Base-by-base conservation (phyloP, 2,888 invertebrate species). In the Tribolium freemani region DNA sequence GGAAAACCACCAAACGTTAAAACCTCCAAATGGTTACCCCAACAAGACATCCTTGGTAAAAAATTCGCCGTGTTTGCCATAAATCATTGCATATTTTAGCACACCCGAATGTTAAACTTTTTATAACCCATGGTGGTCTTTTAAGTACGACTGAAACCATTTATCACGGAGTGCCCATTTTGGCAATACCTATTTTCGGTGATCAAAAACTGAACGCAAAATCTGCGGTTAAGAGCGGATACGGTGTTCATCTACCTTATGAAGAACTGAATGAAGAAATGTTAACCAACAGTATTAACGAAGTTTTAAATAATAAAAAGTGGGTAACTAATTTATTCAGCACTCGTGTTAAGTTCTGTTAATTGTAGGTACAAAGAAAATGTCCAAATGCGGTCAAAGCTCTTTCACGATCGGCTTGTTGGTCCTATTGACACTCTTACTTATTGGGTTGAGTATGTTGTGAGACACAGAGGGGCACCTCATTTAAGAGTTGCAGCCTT, bases 1-100 rank as follows among this genome's bases (percentile, higher is more conserved):
- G 73, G 69, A 8, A 73, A 79, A 45, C 85, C 87, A 1, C 73
- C 78, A 9, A 88, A 88, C 76, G 83, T 90, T 0, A 83, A 83
- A 75, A 78, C 86, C 5, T 76, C 74, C 3, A 81, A 78, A 30
- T 84, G 84, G 84, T 74, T 83, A 54, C 84, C 84, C 38, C 84
- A 84, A 74, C 77, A 81, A 51, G 83, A 82, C 68, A 75, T 83
- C 26, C 74, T 84, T 53, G 31, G 31, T 31, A 31, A 5, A 8
- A 8, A 5, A 8, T 31, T 2, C 31, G 1, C 26, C 16, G 5
- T 21, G 38, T 13, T 10, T 51, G 87, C 77, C 77, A 87, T n/a
- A 87, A 88, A 0, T 88, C 88, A 77, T 56, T 50, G 1, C 1
- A 16, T 16, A 72, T 74, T 69, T 44, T 77, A 72, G 73, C 60